Evolutionary conservation across 2,888 invertebrate genomes (phyloP).

Genomic region (Adelphocoris suturalis): DNA sequence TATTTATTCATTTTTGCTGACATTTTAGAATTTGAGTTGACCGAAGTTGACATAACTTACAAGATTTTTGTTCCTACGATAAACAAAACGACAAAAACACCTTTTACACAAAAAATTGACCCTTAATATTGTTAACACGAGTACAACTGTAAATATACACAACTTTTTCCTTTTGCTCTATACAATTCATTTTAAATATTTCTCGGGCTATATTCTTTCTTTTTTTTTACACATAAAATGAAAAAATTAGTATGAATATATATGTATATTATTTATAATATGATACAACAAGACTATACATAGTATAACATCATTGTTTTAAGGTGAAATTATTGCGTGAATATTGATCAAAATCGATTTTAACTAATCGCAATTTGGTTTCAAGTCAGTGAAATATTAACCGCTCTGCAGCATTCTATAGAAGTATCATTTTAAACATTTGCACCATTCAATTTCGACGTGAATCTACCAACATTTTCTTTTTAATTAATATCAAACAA

Average conservation of each 20-base stretch:
- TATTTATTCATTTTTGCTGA: too few species aligned
- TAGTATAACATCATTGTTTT: neutral
- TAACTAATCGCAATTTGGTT: neutral
- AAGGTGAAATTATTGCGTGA: constrained; percentile 42
- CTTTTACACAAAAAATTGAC: constrained; percentile 23
- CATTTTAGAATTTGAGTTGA: too few species aligned
- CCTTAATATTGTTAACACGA: constrained; percentile 30
- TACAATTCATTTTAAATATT: constrained; percentile 22
- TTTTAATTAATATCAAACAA: too few species aligned
- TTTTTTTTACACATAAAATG: constrained; percentile 54
- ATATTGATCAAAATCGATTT: neutral
- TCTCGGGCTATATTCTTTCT: neutral
- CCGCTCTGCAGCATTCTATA: neutral
- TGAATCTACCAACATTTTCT: too few species aligned
- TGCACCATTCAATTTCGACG: too few species aligned
- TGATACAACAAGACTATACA: constrained; percentile 53
- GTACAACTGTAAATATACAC: constrained; percentile 38
- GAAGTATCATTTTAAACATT: neutral
- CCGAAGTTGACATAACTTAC: too few species aligned
- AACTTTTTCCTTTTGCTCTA: constrained; percentile 11
- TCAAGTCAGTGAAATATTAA: neutral
- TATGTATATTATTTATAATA: constrained; percentile 46
- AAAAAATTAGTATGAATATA: constrained; percentile 57
- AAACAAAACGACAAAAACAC: constrained; percentile 34
- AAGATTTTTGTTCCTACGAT: neutral